A percentile compares a stretch with the other conserved stretches of the same genome.
Conservation (phyloP, 2,888 invertebrate genomes). For the Thymelicus lineola region DNA sequence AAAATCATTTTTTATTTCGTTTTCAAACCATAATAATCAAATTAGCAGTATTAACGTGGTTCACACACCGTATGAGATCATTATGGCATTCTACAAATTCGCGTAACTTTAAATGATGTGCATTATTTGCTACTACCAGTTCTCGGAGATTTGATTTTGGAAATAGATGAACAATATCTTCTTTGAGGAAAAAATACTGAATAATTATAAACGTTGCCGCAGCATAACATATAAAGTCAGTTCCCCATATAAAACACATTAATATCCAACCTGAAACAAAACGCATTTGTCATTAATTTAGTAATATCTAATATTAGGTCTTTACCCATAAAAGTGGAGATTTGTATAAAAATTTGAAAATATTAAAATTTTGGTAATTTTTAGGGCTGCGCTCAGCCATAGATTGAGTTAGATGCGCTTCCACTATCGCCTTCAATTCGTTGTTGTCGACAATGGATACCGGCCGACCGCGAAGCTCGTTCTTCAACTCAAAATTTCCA, state of each 20-base stretch:
- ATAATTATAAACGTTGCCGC: slow-evolving; percentile 60
- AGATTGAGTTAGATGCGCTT: too few relatives aligned
- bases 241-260: slow-evolving; percentile 52
- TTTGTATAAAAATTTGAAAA: too few relatives aligned
- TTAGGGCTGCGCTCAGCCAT: too few relatives aligned
- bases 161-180: slow-evolving; percentile 47
- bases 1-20: too few relatives aligned
- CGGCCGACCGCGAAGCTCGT: too few relatives aligned
- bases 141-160: neutral
- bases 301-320: too few relatives aligned
- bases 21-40: too few relatives aligned
- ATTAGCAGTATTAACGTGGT: slow-evolving; percentile 17
- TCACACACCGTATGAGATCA: slow-evolving; percentile 57
- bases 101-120: slow-evolving; percentile 44
- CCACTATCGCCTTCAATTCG: too few relatives aligned
- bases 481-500: too few relatives aligned
- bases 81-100: slow-evolving; percentile 53
- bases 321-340: too few relatives aligned
- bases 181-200: slow-evolving; percentile 55
- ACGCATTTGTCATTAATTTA: neutral
- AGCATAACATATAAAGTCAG: slow-evolving; percentile 58
- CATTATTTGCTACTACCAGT: slow-evolving; percentile 28
- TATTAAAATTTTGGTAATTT: too few relatives aligned
- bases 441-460: too few relatives aligned
- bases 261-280: slow-evolving; percentile 46